Evolutionary conservation across 1,140 invertebrate species (phyloP).

Genomic region (Ceratina calcarata): DNA sequence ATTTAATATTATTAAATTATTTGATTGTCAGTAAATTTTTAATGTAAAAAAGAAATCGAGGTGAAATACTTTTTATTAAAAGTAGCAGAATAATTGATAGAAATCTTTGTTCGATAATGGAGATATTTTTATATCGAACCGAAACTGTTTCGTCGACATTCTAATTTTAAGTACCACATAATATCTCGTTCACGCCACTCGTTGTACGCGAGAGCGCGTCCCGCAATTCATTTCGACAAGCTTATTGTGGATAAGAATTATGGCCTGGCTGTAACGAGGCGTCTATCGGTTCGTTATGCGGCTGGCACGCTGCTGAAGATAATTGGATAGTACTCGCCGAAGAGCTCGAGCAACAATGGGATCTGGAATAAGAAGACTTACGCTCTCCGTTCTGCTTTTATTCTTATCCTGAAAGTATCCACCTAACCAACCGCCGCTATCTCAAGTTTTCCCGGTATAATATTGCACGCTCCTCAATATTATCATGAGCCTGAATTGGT

Average conservation of each 20-base stretch:
- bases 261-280: slow-evolving; percentile 55
- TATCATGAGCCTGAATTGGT: not conserved
- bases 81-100: not conserved
- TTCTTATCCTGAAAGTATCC: slow-evolving; percentile 24
- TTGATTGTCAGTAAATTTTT: too few relatives aligned
- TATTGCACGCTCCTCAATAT: too few relatives aligned
- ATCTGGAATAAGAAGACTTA: slow-evolving; percentile 48
- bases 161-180: slow-evolving; percentile 55
- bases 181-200: slow-evolving; percentile 50
- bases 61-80: too few relatives aligned
- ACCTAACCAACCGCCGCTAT: not conserved
- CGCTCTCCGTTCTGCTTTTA: slow-evolving; percentile 23
- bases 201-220: slow-evolving; percentile 15
- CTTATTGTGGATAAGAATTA: slow-evolving; percentile 59
- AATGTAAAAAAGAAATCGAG: too few relatives aligned
- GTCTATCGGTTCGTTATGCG: slow-evolving; percentile 61
- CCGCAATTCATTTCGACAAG: slow-evolving; percentile 59
- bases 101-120: not conserved
- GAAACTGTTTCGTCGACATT: slow-evolving; percentile 50
- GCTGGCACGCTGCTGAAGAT: slow-evolving; percentile 40
- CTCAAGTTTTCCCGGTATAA: not conserved
- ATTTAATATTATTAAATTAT: too few relatives aligned
- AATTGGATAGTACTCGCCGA: slow-evolving; percentile 61
- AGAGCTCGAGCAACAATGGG: slow-evolving; percentile 60
- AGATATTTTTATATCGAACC: not conserved